Evolutionary conservation across 1,140 invertebrate species (phyloP).

Genomic region (Drosophila paulistorum): DNA sequence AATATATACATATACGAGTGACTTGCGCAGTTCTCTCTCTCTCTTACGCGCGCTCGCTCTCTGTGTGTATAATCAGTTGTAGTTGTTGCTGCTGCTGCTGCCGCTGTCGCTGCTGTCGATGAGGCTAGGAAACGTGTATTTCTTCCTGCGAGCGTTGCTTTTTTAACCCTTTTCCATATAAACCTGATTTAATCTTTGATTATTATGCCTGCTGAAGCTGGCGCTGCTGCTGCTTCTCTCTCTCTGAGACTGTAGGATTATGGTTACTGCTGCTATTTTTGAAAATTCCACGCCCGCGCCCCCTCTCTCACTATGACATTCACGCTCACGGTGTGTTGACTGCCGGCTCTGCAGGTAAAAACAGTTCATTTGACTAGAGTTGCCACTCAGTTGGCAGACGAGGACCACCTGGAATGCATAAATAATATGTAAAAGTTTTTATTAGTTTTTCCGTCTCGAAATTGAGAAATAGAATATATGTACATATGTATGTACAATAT

Average conservation of each 20-base stretch:
- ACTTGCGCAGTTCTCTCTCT: slow-evolving; percentile 16
- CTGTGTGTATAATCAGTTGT: slow-evolving; percentile 50
- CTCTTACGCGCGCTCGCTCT: slow-evolving; percentile 6
- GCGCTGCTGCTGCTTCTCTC: slow-evolving; percentile 17
- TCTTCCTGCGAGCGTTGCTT: slow-evolving; percentile 72
- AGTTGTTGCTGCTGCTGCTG: slow-evolving; percentile 55
- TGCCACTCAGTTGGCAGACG: slow-evolving; percentile 46
- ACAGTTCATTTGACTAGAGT: slow-evolving; percentile 76
- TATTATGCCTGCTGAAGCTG: slow-evolving; percentile 60
- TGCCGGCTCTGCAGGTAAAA: slow-evolving; percentile 63
- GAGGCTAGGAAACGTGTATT: slow-evolving; percentile 79
- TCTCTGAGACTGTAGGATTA: slow-evolving; percentile 48
- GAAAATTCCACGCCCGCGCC: slow-evolving; percentile 75
- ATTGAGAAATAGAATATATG: slow-evolving; percentile 9
- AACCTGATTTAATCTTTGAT: slow-evolving; percentile 82
- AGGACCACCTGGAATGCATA: slow-evolving; percentile 69
- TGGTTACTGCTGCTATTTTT: slow-evolving; percentile 65
- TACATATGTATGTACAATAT: neutral
- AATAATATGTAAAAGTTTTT: slow-evolving; percentile 52
- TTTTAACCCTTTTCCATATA: slow-evolving; percentile 79
- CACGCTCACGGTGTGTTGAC: slow-evolving; percentile 25
- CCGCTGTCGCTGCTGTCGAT: slow-evolving; percentile 36
- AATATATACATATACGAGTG: slow-evolving; percentile 41
- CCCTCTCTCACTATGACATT: slow-evolving; percentile 3
- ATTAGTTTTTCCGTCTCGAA: slow-evolving; percentile 36